Evolutionary conservation across 2,797 vertebrate genomes (phyloP).

Genomic region (Eulemur coronatus): DNA sequence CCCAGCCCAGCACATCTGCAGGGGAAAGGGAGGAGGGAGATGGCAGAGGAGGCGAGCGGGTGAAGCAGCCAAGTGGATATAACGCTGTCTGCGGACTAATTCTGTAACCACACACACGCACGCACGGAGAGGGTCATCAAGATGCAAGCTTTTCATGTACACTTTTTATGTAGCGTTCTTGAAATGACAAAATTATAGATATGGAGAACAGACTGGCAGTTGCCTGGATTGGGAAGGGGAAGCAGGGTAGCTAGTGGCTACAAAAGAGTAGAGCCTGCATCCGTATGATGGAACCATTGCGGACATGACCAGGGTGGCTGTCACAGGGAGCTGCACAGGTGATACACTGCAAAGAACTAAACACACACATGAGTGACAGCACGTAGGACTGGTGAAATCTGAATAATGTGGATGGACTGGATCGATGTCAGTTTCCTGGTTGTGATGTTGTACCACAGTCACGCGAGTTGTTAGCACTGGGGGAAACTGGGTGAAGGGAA

Average conservation of each 20-base stretch:
- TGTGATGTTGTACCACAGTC: too few species aligned
- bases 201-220: neutral
- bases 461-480: neutral
- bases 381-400: neutral
- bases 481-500: neutral
- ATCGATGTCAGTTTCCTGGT: neutral
- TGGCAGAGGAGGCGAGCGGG: neutral
- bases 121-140: too few species aligned
- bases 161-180: neutral
- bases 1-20: neutral
- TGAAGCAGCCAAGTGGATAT: neutral
- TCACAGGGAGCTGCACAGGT: neutral
- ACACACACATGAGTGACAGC: neutral
- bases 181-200: neutral
- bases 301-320: neutral
- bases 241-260: neutral
- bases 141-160: neutral
- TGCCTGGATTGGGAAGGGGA: neutral
- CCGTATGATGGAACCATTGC: rapidly evolving
- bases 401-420: too few species aligned
- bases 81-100: rapidly evolving
- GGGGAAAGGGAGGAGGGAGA: neutral
- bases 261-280: neutral
- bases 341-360: neutral
- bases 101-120: rapidly evolving